Evolutionary conservation across 2,113 vertebrate species (phyloP).

Genomic region (Dicerorhinus sumatrensis): DNA sequence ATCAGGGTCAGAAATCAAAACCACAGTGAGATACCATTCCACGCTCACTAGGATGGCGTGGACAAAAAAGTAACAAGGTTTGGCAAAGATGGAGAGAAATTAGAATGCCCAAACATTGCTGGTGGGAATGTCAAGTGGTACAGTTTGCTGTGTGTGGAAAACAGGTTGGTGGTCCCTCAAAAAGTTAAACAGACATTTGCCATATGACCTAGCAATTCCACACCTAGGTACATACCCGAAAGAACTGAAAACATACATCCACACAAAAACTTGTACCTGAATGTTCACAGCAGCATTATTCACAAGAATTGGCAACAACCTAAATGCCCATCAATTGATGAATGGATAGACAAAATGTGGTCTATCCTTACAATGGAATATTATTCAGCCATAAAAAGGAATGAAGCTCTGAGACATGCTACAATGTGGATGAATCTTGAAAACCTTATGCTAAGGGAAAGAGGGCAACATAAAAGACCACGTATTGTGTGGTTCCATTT

Average conservation of each 20-base stretch:
- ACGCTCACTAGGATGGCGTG: background rate
- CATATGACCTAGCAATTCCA: background rate
- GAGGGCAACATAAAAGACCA: background rate
- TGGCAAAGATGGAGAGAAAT: background rate
- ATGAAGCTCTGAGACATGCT: background rate
- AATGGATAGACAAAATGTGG: background rate
- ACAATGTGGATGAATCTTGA: background rate
- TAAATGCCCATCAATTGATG: background rate
- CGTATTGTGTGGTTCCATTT: rapidly evolving
- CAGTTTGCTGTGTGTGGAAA: background rate
- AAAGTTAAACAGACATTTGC: background rate
- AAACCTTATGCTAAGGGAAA: background rate
- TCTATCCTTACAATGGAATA: rapidly evolving
- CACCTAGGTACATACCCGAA: too few species aligned
- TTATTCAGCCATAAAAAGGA: background rate
- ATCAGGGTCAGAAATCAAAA: background rate
- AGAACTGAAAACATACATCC: background rate
- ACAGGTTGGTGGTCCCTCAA: background rate
- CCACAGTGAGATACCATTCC: background rate
- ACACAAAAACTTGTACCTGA: background rate
- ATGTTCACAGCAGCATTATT: too few species aligned
- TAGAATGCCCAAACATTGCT: rapidly evolving
- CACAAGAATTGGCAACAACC: background rate
- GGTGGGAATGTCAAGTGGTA: rapidly evolving
- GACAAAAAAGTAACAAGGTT: background rate